phyloP scores from a whole-genome alignment of 2,113 vertebrate genomes.

The Tretioscincus oriximinensis region DNA sequence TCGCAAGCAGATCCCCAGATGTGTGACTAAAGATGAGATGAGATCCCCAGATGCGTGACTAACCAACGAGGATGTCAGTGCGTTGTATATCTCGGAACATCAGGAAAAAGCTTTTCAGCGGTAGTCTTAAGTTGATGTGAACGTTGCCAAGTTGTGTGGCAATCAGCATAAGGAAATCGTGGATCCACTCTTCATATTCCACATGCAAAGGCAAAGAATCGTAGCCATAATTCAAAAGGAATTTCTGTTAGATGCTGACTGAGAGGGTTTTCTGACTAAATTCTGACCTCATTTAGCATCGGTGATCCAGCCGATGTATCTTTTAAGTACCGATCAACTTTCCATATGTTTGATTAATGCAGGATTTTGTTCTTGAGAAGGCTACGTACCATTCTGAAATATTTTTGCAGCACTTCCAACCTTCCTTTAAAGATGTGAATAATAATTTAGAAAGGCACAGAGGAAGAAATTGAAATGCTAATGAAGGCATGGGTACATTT shows the following conservation, averaged over 20 bases:
- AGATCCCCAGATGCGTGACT: too few relatives aligned
- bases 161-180: background rate
- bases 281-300: background rate
- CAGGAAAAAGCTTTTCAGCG: too few relatives aligned
- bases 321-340: slow-evolving; percentile 32
- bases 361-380: slow-evolving; percentile 38
- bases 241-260: background rate
- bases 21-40: too few relatives aligned
- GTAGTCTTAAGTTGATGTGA: too few relatives aligned
- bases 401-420: slow-evolving; percentile 52
- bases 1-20: too few relatives aligned
- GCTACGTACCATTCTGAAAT: slow-evolving; percentile 52
- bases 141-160: too few relatives aligned
- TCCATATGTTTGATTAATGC: slow-evolving; percentile 38
- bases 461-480: slow-evolving; percentile 52
- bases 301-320: slow-evolving; percentile 13
- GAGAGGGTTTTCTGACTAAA: background rate
- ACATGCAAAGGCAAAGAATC: slow-evolving; percentile 1
- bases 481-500: slow-evolving; percentile 48
- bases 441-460: slow-evolving; percentile 52
- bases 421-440: slow-evolving; percentile 53
- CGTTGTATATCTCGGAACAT: too few relatives aligned
- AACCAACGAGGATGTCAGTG: too few relatives aligned
- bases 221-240: background rate
- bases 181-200: slow-evolving; percentile 14